Conservation (phyloP, 2,113 vertebrate genomes). For the Dasypus novemcinctus region DNA sequence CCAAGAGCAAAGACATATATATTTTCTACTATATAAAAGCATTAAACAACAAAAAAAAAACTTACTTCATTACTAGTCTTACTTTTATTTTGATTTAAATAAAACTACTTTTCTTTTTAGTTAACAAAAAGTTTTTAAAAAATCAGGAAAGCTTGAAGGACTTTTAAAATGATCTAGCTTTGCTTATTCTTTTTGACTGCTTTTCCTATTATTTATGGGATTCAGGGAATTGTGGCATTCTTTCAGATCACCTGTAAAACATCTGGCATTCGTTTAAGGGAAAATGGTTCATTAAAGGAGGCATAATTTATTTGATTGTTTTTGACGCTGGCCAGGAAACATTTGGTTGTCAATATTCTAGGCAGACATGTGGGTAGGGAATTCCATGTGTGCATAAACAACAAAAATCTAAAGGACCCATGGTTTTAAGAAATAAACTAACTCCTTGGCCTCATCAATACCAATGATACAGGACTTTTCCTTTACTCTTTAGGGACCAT, state of each 20-base stretch:
- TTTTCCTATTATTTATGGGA: constrained; percentile 77
- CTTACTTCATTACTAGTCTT: accelerated
- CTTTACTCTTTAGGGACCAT: not conserved
- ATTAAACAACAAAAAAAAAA: not conserved
- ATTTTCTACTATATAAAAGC: accelerated
- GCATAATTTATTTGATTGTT: constrained; percentile 67
- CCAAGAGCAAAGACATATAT: accelerated
- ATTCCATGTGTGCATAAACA: not conserved
- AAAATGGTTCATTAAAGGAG: constrained; percentile 63
- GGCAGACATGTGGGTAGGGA: constrained; percentile 38
- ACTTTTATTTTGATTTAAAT: not conserved
- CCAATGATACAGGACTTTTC: accelerated
- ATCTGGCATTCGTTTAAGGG: constrained; percentile 79
- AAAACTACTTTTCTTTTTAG: not conserved
- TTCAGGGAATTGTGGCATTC: constrained; percentile 70
- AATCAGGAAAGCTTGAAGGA: constrained; percentile 71
- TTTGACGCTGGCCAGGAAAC: constrained; percentile 67
- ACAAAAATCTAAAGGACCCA: accelerated
- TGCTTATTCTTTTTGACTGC: constrained; percentile 55
- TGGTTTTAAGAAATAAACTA: accelerated
- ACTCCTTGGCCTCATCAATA: not conserved
- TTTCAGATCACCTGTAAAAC: constrained; percentile 81
- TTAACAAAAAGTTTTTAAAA: constrained; percentile 79
- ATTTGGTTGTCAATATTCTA: constrained; percentile 55
- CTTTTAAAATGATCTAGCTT: constrained; percentile 57